These are phyloP conservation scores for Idaea straminata DNA, from an alignment of 2,888 invertebrate genomes.

Conservation along the genomic window DNA sequence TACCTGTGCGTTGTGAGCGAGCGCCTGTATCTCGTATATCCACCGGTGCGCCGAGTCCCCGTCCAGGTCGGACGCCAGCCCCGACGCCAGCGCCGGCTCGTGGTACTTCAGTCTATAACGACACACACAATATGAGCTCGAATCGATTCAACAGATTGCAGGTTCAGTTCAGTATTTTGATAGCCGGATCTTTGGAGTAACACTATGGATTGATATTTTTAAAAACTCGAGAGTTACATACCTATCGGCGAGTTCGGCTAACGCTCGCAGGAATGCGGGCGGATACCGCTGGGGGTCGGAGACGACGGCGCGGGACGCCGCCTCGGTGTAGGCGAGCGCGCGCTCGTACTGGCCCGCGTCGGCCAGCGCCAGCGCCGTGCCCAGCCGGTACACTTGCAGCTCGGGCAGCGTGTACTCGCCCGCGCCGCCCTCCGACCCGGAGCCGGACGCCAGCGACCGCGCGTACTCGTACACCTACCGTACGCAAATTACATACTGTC, in stretches of 20 bases:
- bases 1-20: not conserved
- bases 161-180: too few species aligned
- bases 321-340: constrained; percentile 91
- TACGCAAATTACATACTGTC: too few species aligned
- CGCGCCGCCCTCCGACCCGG: constrained; percentile 50
- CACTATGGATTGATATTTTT: too few species aligned
- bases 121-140: constrained; percentile 10
- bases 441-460: constrained; percentile 84
- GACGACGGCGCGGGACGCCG: constrained; percentile 83
- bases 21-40: not conserved
- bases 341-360: constrained; percentile 87
- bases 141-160: too few species aligned
- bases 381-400: constrained; percentile 91
- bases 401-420: constrained; percentile 86
- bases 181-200: too few species aligned
- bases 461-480: constrained; percentile 89
- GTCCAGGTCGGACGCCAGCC: constrained; percentile 28
- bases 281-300: not conserved
- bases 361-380: constrained; percentile 88
- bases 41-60: not conserved
- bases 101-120: constrained; percentile 83
- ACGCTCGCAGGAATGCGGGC: constrained; percentile 34
- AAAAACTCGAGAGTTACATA: too few species aligned
- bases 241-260: constrained; percentile 19
- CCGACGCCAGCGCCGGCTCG: constrained; percentile 75